phyloP scores from a whole-genome alignment of 2,888 invertebrate species.

The Deroplatys truncata region DNA sequence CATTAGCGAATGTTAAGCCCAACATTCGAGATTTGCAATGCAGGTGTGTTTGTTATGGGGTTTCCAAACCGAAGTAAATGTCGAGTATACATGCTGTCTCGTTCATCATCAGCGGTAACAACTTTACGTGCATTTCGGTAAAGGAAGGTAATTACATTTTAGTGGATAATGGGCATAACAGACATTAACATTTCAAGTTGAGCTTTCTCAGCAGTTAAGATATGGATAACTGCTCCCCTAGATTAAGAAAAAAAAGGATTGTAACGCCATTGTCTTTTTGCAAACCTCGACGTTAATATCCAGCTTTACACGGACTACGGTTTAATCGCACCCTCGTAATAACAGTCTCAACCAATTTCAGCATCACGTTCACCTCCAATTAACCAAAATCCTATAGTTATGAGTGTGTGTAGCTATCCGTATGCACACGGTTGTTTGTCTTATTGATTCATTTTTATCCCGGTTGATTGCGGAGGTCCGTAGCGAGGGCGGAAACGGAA shows the following conservation, averaged over 20 bases:
- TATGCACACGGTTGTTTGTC: background rate
- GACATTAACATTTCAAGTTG: too few species aligned
- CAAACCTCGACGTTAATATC: background rate
- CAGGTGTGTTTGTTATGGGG: too few species aligned
- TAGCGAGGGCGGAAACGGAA: background rate
- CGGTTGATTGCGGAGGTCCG: background rate
- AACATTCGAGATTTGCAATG: too few species aligned
- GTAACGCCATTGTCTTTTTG: background rate
- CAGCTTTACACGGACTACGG: background rate
- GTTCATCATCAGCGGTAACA: too few species aligned
- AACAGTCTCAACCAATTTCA: conserved; percentile 13
- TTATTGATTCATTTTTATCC: conserved; percentile 21
- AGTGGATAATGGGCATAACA: too few species aligned
- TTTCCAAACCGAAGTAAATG: too few species aligned
- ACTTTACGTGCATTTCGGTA: too few species aligned
- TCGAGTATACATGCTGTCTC: too few species aligned
- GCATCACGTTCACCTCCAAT: conserved; percentile 1
- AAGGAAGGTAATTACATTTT: too few species aligned
- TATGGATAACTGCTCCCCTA: too few species aligned
- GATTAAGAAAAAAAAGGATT: background rate
- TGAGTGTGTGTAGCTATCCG: background rate
- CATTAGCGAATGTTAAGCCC: too few species aligned
- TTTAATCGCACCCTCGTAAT: background rate
- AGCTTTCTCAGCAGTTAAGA: too few species aligned
- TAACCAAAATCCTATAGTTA: conserved; percentile 13